These are phyloP conservation scores for Triops cancriformis DNA, from an alignment of 1,140 invertebrate genomes.

Conservation along the genomic window DNA sequence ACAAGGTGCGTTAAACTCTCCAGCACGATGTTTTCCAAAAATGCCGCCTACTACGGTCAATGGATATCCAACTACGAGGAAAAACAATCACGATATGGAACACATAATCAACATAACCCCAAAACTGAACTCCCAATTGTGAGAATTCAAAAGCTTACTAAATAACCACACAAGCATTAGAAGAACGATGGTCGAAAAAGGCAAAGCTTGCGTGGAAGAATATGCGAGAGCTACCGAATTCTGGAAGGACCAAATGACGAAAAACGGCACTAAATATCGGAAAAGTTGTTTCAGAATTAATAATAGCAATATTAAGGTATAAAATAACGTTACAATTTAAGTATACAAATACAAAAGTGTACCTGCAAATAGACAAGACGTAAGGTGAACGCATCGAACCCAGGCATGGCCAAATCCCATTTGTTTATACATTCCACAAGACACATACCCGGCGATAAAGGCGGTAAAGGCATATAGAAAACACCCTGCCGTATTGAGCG, in stretches of 20 bases:
- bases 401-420: slow-evolving; percentile 45
- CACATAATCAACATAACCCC: no score
- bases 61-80: slow-evolving; percentile 45
- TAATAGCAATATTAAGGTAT: slow-evolving; percentile 24
- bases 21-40: slow-evolving; percentile 45
- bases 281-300: no score
- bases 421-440: slow-evolving; percentile 42
- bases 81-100: slow-evolving; percentile 6
- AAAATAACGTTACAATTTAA: not conserved
- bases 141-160: slow-evolving; percentile 36
- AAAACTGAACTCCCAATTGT: not conserved
- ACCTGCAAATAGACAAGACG: slow-evolving; percentile 46
- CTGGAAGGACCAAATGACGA: slow-evolving; percentile 45
- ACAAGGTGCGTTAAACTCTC: slow-evolving; percentile 45
- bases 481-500: slow-evolving; percentile 45
- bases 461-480: slow-evolving; percentile 48
- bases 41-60: slow-evolving; percentile 47
- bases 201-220: slow-evolving; percentile 48
- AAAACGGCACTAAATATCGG: slow-evolving; percentile 42
- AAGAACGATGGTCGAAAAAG: slow-evolving; percentile 44
- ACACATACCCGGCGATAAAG: slow-evolving; percentile 45
- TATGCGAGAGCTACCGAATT: slow-evolving; percentile 48
- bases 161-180: slow-evolving; percentile 46
- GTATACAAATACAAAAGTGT: slow-evolving; percentile 22
- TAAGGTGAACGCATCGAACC: slow-evolving; percentile 48